Percentiles rank a stretch among this genome's conserved stretches.
phyloP scores from a whole-genome alignment of 2,888 invertebrate species.

The Drosophila leonis region DNA sequence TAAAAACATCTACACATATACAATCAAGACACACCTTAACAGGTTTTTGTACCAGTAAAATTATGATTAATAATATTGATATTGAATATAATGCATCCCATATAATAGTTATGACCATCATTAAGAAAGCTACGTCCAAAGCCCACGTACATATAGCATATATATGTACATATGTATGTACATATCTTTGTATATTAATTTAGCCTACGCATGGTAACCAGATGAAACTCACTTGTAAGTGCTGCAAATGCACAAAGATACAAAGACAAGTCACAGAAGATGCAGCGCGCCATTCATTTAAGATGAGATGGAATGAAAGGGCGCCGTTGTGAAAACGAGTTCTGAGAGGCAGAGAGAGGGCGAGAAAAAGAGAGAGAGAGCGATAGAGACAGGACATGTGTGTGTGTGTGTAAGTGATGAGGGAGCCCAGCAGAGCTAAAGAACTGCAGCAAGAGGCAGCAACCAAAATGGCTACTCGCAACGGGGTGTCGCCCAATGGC shows the following conservation, averaged over 20 bases:
- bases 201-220: slow-evolving; percentile 49
- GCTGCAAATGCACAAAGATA: slow-evolving; percentile 30
- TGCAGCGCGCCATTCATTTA: slow-evolving; percentile 46
- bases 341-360: slow-evolving; percentile 20
- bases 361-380: background rate
- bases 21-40: background rate
- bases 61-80: slow-evolving; percentile 17
- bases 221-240: slow-evolving; percentile 30
- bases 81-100: slow-evolving; percentile 15
- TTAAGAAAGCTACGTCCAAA: slow-evolving; percentile 12
- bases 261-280: slow-evolving; percentile 38
- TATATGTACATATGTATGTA: background rate
- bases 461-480: slow-evolving; percentile 68
- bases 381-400: background rate
- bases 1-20: background rate
- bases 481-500: slow-evolving; percentile 59
- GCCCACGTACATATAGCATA: slow-evolving; percentile 14
- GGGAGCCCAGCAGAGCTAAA: slow-evolving; percentile 26
- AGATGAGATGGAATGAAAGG: slow-evolving; percentile 36
- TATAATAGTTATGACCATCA: slow-evolving; percentile 7
- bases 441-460: slow-evolving; percentile 40
- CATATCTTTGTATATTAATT: background rate
- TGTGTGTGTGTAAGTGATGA: background rate
- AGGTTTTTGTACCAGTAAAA: slow-evolving; percentile 1
- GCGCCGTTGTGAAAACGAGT: slow-evolving; percentile 47